Percentiles rank a stretch among this genome's conserved stretches.
Conservation (phyloP, 2,888 invertebrate genomes). For the Sialis lutaria region DNA sequence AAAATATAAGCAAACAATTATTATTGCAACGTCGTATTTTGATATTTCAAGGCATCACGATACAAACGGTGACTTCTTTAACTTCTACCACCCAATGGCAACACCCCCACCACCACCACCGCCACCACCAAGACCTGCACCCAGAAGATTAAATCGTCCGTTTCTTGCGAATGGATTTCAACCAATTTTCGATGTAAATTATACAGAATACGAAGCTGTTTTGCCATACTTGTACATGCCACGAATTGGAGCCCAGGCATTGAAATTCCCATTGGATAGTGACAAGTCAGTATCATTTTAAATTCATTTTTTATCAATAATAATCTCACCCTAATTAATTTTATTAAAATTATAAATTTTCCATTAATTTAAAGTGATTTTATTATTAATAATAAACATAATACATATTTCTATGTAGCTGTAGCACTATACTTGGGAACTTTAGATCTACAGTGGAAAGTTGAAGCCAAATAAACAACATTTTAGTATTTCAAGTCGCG, state of each 20-base stretch:
- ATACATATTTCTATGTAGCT: no score
- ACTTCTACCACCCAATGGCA: conserved; percentile 6
- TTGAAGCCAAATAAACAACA: no score
- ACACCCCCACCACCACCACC: conserved; percentile 9
- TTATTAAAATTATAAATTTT: no score
- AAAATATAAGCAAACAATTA: conserved; percentile 4
- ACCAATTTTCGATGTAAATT: conserved; percentile 35
- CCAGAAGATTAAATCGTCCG: conserved; percentile 10
- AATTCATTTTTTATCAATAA: no score
- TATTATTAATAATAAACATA: no score
- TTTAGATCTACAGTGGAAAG: no score
- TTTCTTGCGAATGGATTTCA: conserved; percentile 27
- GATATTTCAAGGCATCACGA: conserved; percentile 2
- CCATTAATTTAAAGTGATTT: no score
- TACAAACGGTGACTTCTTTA: conserved; percentile 1
- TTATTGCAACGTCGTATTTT: neutral
- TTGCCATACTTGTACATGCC: conserved; percentile 60
- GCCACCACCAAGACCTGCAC: conserved; percentile 10
- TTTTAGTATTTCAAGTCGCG: no score
- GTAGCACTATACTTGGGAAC: no score
- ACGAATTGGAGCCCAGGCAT: conserved; percentile 48
- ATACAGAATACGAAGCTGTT: conserved; percentile 60
- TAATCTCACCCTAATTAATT: no score
- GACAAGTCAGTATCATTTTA: conserved; percentile 24
- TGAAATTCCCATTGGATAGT: conserved; percentile 66